A percentile compares a stretch with the other conserved stretches of the same genome.
These are phyloP conservation scores for Heliothis subflexa DNA, from an alignment of 1,140 invertebrate genomes.

Conservation along the genomic window DNA sequence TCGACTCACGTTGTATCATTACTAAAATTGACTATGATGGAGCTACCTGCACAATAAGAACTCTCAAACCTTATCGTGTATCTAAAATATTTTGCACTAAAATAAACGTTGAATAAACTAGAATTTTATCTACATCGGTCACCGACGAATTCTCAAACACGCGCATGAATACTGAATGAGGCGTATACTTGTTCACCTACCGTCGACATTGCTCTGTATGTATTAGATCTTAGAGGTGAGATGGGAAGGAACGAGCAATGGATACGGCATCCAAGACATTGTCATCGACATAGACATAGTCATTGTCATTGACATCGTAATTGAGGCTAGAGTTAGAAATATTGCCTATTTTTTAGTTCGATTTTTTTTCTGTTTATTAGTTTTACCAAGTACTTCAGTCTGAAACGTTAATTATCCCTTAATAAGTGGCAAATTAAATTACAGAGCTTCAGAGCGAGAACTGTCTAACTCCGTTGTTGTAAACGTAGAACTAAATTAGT, in stretches of 20 bases:
- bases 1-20: too few species aligned
- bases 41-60: neutral
- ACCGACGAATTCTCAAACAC: slow-evolving; percentile 13
- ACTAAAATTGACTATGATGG: neutral
- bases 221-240: neutral
- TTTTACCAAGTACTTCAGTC: neutral
- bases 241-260: neutral
- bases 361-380: neutral
- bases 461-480: slow-evolving; percentile 32
- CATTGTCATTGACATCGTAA: too few species aligned
- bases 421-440: slow-evolving; percentile 22
- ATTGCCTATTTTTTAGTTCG: too few species aligned
- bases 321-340: too few species aligned
- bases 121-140: slow-evolving; percentile 21
- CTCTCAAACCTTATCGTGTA: neutral
- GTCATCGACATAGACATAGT: too few species aligned
- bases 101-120: slow-evolving; percentile 18
- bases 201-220: slow-evolving; percentile 20
- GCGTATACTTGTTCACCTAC: slow-evolving; percentile 1
- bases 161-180: slow-evolving; percentile 36
- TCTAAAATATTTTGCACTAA: neutral
- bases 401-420: slow-evolving; percentile 17
- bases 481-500: neutral
- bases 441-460: slow-evolving; percentile 7
- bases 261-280: slow-evolving; percentile 8